phyloP scores from a whole-genome alignment of 2,113 vertebrate species.

The Boleophthalmus pectinirostris region DNA sequence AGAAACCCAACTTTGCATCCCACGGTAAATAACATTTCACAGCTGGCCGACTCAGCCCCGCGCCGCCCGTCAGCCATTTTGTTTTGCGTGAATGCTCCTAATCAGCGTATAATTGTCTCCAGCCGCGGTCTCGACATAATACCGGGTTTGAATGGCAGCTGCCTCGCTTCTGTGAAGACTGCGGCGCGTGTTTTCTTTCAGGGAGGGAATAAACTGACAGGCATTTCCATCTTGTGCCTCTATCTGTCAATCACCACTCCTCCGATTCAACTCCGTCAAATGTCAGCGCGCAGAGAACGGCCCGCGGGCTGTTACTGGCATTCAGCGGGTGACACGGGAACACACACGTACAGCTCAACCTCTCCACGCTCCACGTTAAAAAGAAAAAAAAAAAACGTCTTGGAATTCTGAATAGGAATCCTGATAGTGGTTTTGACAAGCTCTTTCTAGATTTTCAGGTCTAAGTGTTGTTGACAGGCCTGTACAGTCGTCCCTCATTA shows the following conservation, averaged over 20 bases:
- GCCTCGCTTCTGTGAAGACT: conserved; percentile 47
- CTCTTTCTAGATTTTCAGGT: too few species aligned
- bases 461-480: too few species aligned
- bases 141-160: conserved; percentile 37
- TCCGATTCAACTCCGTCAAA: conserved; percentile 33
- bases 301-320: conserved; percentile 38
- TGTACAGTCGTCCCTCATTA: too few species aligned
- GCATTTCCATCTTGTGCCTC: conserved; percentile 17
- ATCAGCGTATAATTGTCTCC: conserved; percentile 12
- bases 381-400: too few species aligned
- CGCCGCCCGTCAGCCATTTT: neutral
- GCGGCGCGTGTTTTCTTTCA: conserved; percentile 23
- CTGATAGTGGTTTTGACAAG: too few species aligned
- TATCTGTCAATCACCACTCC: conserved; percentile 38
- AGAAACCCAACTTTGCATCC: conserved; percentile 1
- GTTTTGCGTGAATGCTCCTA: neutral
- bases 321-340: conserved; percentile 39
- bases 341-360: neutral
- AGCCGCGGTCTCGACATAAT: conserved; percentile 26
- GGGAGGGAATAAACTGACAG: conserved; percentile 21
- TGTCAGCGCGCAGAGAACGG: conserved; percentile 50
- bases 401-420: too few species aligned
- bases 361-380: too few species aligned
- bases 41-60: neutral
- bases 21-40: neutral